Conservation (phyloP, 2,888 invertebrate genomes). For the Pandemis corylana region DNA sequence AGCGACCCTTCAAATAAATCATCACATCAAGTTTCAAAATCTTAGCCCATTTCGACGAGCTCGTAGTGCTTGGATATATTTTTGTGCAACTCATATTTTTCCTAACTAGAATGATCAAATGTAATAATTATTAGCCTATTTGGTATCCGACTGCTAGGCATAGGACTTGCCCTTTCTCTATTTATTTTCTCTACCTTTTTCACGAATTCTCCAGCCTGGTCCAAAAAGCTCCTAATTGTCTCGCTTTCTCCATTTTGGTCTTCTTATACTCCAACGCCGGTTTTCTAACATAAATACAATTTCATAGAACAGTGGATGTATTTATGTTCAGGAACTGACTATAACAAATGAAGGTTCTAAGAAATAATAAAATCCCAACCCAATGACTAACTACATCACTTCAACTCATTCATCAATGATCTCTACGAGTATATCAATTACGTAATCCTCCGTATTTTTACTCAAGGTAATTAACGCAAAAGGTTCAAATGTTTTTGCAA, state of each 20-base stretch:
- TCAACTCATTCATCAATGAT: background rate
- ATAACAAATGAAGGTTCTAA: background rate
- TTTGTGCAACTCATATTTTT: too few species aligned
- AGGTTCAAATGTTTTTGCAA: conserved; percentile 42
- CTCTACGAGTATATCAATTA: background rate
- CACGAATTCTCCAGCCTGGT: too few species aligned
- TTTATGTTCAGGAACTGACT: background rate
- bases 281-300: too few species aligned
- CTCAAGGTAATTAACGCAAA: conserved; percentile 41
- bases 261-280: too few species aligned
- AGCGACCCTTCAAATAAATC: background rate
- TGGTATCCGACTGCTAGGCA: too few species aligned
- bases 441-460: conserved; percentile 40
- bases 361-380: background rate
- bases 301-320: too few species aligned
- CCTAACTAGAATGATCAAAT: too few species aligned
- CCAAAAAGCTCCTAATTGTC: too few species aligned
- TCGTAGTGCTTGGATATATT: background rate
- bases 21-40: background rate
- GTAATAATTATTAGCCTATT: too few species aligned
- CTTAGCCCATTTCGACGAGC: background rate
- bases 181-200: too few species aligned
- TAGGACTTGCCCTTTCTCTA: too few species aligned
- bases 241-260: too few species aligned
- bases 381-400: background rate